Percentiles rank a stretch among this genome's conserved stretches.
Conservation (phyloP, 2,113 vertebrate species). For the Leptocoma aspasia region DNA sequence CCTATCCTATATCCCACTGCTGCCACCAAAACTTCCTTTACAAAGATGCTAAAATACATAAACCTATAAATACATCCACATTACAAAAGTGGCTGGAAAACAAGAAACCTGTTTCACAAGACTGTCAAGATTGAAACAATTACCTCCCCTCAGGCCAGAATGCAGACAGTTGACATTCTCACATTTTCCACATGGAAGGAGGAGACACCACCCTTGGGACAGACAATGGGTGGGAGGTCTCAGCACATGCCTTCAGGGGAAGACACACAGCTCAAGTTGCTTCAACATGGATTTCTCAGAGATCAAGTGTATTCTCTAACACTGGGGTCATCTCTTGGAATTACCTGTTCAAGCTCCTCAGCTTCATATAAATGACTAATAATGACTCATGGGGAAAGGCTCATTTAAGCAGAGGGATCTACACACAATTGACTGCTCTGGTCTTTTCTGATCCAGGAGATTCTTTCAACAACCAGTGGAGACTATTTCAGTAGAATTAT, state of each 20-base stretch:
- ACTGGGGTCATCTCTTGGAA: neutral
- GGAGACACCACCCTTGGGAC: neutral
- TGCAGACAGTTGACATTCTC: constrained; percentile 2
- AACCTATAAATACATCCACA: neutral
- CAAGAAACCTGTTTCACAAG: neutral
- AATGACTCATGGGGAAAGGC: neutral
- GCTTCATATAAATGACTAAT: neutral
- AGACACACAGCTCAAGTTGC: neutral
- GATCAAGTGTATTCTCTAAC: neutral
- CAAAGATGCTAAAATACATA: neutral
- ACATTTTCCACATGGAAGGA: neutral
- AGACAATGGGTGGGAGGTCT: neutral
- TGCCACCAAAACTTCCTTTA: neutral
- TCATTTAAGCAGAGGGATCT: neutral
- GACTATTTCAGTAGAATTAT: neutral
- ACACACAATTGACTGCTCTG: neutral
- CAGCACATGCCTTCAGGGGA: neutral
- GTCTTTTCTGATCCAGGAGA: neutral
- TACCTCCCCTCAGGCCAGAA: neutral
- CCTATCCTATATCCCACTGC: neutral
- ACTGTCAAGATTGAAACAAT: neutral
- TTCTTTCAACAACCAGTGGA: neutral
- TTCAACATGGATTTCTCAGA: neutral
- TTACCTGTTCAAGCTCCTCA: neutral
- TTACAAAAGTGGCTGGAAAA: neutral